phyloP scores from a whole-genome alignment of 2,888 invertebrate species.

The Chrysina gloriosa region DNA sequence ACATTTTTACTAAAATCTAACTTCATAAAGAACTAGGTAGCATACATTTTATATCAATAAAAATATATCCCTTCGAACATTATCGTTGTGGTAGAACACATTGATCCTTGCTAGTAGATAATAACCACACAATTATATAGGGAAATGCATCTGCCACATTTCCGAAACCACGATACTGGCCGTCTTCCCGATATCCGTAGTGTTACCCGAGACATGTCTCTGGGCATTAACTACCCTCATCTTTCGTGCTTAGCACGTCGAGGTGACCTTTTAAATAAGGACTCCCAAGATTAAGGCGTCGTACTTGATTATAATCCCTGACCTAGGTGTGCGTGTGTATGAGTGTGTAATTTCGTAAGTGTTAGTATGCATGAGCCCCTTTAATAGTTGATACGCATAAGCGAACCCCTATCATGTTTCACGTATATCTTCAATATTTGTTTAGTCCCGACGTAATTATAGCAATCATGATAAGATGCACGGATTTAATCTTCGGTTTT shows the following conservation, averaged over 20 bases:
- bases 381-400: slow-evolving; percentile 32
- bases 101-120: neutral
- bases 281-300: slow-evolving; percentile 39
- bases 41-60: too few relatives aligned
- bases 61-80: slow-evolving; percentile 4
- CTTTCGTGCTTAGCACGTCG: slow-evolving; percentile 36
- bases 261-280: slow-evolving; percentile 35
- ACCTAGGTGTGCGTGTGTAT: slow-evolving; percentile 13
- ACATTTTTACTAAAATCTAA: too few relatives aligned
- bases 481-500: slow-evolving; percentile 13
- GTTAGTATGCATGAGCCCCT: neutral
- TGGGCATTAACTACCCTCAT: slow-evolving; percentile 40
- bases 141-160: slow-evolving; percentile 21
- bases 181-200: neutral
- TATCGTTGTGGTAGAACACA: too few relatives aligned
- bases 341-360: neutral
- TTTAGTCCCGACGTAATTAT: slow-evolving; percentile 24
- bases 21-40: too few relatives aligned
- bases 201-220: slow-evolving; percentile 28
- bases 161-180: neutral
- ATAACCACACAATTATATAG: neutral
- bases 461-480: slow-evolving; percentile 19
- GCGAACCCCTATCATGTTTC: neutral
- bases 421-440: slow-evolving; percentile 21
- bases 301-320: slow-evolving; percentile 42